Base-by-base conservation (phyloP, 2,113 vertebrate species). In the Corydoras sp. region DNA sequence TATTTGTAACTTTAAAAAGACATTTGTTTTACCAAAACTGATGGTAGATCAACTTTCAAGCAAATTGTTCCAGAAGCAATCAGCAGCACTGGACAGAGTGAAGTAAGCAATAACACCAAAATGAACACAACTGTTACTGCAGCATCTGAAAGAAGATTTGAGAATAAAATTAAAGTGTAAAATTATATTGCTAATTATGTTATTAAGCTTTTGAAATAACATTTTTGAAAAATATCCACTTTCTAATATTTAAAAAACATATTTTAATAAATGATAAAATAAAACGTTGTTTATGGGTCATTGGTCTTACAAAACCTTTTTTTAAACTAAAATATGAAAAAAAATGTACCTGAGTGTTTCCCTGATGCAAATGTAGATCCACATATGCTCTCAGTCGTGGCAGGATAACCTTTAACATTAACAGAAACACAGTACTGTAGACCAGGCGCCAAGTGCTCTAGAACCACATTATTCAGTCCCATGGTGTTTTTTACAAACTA, bases 351-450 rank as follows among this genome's bases (percentile, higher is more conserved):
- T 65, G 56, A 56, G 15, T 14, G 43, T 10, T 29, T n/a, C 9
- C 3, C 18, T 13, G 15, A 4, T 32, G 2, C 5, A 60, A 49
- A 14, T n/a, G 3, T 11, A n/a, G 14, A 15, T 1, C 11, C 56
- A 62, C 74, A 76, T n/a, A 66, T 63, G 3, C 35, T 1, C 1
- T 48, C 6, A 56, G 13, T 56, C 13, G 6, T 15, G 6, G 54
- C 54, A 56, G 54, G 14, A 10, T 56, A 3, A 56, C 6, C 54
- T n/a, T n/a, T 56, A 56, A 14, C n/a, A n/a, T n/a, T 14, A 53
- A 76, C 58, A 10, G 12, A 66, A 12, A 76, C 62, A 50, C 74
- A 76, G 63, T 76, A 76, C 14, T 12, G 12, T 9, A 9, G 62
- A 9, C 62, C 74, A 10, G 68, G 56, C 5, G 8, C 8, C 68